Base-by-base conservation (phyloP, 1,140 invertebrate genomes). In the Drosophila simulans region DNA sequence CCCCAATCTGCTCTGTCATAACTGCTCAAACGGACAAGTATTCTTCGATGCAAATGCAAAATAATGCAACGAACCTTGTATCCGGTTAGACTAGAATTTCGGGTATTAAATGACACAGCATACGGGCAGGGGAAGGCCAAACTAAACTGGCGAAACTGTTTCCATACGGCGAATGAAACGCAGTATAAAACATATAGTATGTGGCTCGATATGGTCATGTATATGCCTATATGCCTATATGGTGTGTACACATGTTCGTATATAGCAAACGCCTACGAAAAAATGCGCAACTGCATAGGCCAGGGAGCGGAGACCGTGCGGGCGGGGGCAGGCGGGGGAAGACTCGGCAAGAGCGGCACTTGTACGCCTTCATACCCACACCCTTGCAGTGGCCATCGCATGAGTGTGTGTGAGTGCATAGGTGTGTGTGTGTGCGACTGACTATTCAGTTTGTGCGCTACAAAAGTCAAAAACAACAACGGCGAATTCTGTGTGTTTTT, bases 71-170 rank as follows among this genome's bases (percentile, higher is more conserved):
- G 89, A 89, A 89, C 84, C 89, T 82, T 89, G 66, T 81, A 91
- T 91, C 89, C 89, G 89, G 89, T 89, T 89, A 80, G 78, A 85
- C 89, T 91, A 91, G 89, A 91, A 91, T 91, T 91, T 91, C 83
- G 88, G 83, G 80, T 91, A 91, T 91, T 88, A 89, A 88, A 91
- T 91, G 73, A 90, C 85, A 90, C 25, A 49, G 22, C 48, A 42
- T 8, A 2, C 56, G 40, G 8, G 20, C 34, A 34, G 40, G 53
- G 78, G 65, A 66, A 81, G 80, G 69, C 74, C 78, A 69, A 65
- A 83, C 79, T 80, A 83, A 88, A 65, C 71, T 80, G 64, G 63
- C 58, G 60, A 80, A 68, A 82, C 55, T 43, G 40, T 64, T 71
- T 58, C 51, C 56, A 54, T 60, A 65, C 35, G n/a, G 55, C 17